Evolutionary conservation across 2,888 invertebrate species (phyloP).

Genomic region (Iselma pallidipennis): DNA sequence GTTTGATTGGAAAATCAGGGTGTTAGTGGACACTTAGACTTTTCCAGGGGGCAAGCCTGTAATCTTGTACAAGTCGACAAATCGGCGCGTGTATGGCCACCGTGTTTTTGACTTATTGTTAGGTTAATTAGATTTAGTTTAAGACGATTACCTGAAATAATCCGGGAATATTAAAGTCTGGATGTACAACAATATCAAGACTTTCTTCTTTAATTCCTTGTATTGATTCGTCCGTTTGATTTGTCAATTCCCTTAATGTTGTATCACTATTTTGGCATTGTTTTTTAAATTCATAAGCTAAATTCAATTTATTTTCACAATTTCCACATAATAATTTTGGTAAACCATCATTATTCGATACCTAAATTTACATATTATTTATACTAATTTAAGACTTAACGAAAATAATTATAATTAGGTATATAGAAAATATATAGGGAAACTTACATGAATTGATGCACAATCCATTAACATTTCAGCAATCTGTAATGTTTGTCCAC

Average conservation of each 20-base stretch:
- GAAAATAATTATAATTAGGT: background rate
- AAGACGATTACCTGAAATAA: slow-evolving; percentile 7
- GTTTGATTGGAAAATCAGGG: too few relatives aligned
- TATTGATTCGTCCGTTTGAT: slow-evolving; percentile 18
- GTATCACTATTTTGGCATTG: slow-evolving; percentile 54
- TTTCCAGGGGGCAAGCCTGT: too few relatives aligned
- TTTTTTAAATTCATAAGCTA: slow-evolving; percentile 52
- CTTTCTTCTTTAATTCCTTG: slow-evolving; percentile 32
- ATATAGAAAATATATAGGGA: background rate
- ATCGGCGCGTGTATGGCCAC: too few relatives aligned
- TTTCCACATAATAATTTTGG: slow-evolving; percentile 49
- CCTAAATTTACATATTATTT: slow-evolving; percentile 35
- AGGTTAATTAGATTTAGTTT: too few relatives aligned
- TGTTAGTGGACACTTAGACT: too few relatives aligned
- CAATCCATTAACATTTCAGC: slow-evolving; percentile 55
- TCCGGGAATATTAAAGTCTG: slow-evolving; percentile 31
- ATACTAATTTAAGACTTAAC: background rate
- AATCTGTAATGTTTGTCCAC: slow-evolving; percentile 45
- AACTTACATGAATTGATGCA: slow-evolving; percentile 51
- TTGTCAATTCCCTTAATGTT: slow-evolving; percentile 44
- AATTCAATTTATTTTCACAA: slow-evolving; percentile 51
- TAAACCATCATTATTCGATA: slow-evolving; percentile 49
- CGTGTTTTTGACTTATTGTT: too few relatives aligned
- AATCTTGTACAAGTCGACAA: too few relatives aligned
- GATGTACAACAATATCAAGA: slow-evolving; percentile 39